phyloP scores from a whole-genome alignment of 2,797 vertebrate genomes.

The Chiloscyllium punctatum region DNA sequence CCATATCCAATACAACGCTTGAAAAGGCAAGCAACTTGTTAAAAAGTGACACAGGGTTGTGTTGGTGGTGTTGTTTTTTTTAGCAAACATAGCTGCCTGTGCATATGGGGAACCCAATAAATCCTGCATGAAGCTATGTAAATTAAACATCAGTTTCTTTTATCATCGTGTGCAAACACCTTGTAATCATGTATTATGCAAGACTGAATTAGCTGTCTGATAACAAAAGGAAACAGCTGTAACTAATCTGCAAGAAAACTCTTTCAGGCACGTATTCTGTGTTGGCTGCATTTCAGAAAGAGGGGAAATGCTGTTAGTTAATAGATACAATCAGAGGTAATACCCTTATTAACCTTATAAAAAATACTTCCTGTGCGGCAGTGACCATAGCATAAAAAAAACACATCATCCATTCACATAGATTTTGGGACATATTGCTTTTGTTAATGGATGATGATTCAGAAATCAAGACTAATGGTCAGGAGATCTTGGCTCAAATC shows the following conservation, averaged over 20 bases:
- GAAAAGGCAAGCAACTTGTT: neutral
- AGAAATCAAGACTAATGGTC: neutral
- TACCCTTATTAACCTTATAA: no score
- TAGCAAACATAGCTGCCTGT: slow-evolving; percentile 41
- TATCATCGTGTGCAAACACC: slow-evolving; percentile 53
- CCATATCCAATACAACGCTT: neutral
- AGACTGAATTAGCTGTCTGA: slow-evolving; percentile 48
- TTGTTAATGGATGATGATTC: neutral
- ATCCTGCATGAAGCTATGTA: slow-evolving; percentile 42
- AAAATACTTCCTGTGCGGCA: neutral
- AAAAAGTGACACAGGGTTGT: slow-evolving; percentile 12
- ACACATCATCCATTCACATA: no score
- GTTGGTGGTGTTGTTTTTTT: slow-evolving; percentile 37
- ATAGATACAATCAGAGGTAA: neutral
- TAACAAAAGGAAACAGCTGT: slow-evolving; percentile 48
- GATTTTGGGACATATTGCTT: neutral
- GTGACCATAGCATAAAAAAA: neutral
- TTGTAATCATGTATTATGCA: slow-evolving; percentile 69
- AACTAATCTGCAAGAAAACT: slow-evolving; percentile 40
- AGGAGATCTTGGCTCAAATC: neutral
- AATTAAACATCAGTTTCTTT: slow-evolving; percentile 58
- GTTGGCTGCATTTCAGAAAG: neutral
- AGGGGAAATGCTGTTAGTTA: neutral
- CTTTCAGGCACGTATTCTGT: neutral
- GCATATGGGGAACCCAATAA: slow-evolving; percentile 39